Conservation (phyloP, 2,888 invertebrate genomes). For the Phragmatobia fuliginosa region DNA sequence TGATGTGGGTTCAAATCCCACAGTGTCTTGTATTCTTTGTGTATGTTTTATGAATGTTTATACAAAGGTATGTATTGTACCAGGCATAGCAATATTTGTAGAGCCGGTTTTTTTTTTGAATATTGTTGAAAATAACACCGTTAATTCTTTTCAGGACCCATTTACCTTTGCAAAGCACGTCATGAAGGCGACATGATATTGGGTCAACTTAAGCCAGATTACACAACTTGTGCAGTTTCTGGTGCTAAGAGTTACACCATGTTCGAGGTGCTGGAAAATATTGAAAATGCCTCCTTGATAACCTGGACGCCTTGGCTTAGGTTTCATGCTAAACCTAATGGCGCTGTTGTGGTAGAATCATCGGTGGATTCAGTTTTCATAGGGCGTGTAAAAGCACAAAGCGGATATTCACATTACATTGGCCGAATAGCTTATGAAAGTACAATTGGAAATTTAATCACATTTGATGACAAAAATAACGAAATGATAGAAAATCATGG, state of each 20-base stretch:
- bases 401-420: constrained; percentile 86
- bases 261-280: constrained; percentile 92
- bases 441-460: constrained; percentile 89
- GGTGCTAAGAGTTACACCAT: constrained; percentile 85
- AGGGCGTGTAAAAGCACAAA: constrained; percentile 70
- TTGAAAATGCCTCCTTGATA: constrained; percentile 91
- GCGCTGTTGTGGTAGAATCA: constrained; percentile 88
- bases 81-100: too few relatives aligned
- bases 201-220: constrained; percentile 88
- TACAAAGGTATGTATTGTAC: too few relatives aligned
- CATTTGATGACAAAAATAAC: constrained; percentile 88
- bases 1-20: too few relatives aligned
- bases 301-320: constrained; percentile 92
- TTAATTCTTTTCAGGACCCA: constrained; percentile 68
- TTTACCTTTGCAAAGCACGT: constrained; percentile 91
- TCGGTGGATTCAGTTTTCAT: constrained; percentile 75
- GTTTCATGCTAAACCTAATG: constrained; percentile 88
- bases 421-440: constrained; percentile 90
- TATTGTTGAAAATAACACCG: background rate
- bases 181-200: constrained; percentile 91
- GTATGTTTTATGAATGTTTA: too few relatives aligned
- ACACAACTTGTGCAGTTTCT: constrained; percentile 88
- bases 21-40: too few relatives aligned
- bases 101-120: too few relatives aligned
- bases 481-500: constrained; percentile 88